Evolutionary conservation across 2,113 vertebrate species (phyloP).

Genomic region (Heteronetta atricapilla): DNA sequence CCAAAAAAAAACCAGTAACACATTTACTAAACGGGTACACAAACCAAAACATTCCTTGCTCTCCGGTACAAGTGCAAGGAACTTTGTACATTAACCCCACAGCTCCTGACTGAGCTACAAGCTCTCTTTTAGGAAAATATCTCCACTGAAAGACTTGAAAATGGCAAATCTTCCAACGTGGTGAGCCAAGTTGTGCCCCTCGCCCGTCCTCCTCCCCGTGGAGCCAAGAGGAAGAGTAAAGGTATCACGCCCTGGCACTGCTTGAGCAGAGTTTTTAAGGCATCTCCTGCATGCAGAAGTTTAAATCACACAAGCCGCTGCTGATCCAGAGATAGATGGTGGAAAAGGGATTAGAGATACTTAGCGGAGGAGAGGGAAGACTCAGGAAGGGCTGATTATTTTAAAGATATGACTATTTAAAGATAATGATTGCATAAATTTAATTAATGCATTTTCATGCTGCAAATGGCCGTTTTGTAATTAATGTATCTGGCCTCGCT

Average conservation of each 20-base stretch:
- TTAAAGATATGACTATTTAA: constrained; percentile 99
- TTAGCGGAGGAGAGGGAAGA: constrained; percentile 62
- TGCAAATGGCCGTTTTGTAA: constrained; percentile 90
- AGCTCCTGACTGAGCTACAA: not conserved
- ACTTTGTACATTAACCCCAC: not conserved
- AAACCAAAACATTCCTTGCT: not conserved
- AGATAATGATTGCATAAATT: constrained; percentile 99
- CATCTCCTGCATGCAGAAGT: not conserved
- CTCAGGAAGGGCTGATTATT: constrained; percentile 81
- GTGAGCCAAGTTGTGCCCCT: not conserved
- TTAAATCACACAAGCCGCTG: not conserved
- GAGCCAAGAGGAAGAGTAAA: not conserved
- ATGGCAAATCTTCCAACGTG: not conserved
- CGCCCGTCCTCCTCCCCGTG: not conserved
- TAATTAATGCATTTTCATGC: constrained; percentile 99
- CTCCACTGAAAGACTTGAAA: not conserved
- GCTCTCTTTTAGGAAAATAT: not conserved
- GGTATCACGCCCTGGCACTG: not conserved
- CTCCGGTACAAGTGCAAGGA: not conserved
- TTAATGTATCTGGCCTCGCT: constrained; percentile 86
- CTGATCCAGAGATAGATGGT: constrained; percentile 71
- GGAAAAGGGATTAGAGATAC: constrained; percentile 72
- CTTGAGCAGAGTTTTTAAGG: not conserved
- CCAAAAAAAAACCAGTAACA: not conserved
- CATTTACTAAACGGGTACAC: not conserved